These are phyloP conservation scores for Molanna angustata DNA, from an alignment of 2,888 invertebrate species.

Conservation along the genomic window DNA sequence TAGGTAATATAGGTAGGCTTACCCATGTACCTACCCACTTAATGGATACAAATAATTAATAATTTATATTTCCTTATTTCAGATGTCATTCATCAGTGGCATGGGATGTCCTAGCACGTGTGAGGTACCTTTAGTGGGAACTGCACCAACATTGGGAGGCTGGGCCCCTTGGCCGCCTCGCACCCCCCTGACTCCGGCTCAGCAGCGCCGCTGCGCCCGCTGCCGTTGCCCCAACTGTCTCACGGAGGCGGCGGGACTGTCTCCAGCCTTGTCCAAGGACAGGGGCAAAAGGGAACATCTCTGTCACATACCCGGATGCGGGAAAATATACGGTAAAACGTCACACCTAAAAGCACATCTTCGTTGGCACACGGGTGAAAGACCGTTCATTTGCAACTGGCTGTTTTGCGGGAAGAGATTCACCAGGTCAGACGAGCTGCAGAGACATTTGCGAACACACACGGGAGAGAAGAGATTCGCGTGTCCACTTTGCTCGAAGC, in stretches of 20 bases:
- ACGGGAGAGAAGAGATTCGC: slow-evolving; percentile 87
- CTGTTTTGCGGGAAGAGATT: slow-evolving; percentile 87
- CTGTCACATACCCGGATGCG: slow-evolving; percentile 85
- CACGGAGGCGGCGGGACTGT: slow-evolving; percentile 74
- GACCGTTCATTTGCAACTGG: slow-evolving; percentile 89
- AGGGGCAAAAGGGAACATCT: slow-evolving; percentile 78
- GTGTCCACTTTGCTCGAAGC: slow-evolving; percentile 82
- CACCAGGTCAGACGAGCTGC: slow-evolving; percentile 88
- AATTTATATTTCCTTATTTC: neutral
- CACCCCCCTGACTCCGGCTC: slow-evolving; percentile 42
- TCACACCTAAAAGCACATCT: slow-evolving; percentile 91
- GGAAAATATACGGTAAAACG: slow-evolving; percentile 87
- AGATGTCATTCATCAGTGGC: slow-evolving; percentile 28
- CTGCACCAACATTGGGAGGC: slow-evolving; percentile 9
- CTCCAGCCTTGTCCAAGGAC: slow-evolving; percentile 66
- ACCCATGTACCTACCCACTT: no score
- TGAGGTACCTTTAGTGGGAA: slow-evolving; percentile 10
- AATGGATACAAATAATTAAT: no score
- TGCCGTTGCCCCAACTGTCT: slow-evolving; percentile 81
- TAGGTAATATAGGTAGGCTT: no score
- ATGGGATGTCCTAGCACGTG: slow-evolving; percentile 21
- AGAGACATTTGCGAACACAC: slow-evolving; percentile 84
- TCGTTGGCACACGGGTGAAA: slow-evolving; percentile 90
- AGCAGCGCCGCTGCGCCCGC: slow-evolving; percentile 68
- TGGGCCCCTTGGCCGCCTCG: slow-evolving; percentile 36